phyloP scores from a whole-genome alignment of 64 coral and sea anemone species.

The Porites australiensis region DNA sequence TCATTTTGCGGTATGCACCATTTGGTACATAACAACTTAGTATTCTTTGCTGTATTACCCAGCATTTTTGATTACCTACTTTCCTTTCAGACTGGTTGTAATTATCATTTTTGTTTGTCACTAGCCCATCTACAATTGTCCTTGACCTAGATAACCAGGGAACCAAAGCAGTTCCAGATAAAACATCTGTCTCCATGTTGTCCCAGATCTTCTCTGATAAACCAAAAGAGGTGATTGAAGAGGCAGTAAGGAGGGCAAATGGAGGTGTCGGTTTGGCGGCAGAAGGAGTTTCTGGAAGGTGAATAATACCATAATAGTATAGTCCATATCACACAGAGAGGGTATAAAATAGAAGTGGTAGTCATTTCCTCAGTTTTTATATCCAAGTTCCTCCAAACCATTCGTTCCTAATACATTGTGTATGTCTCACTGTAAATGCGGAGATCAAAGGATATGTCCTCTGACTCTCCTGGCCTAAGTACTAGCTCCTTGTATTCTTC shows the following conservation, averaged over 20 bases:
- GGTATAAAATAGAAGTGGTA: too few species aligned
- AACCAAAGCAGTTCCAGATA: constrained; percentile 13
- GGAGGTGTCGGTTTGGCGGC: constrained; percentile 46
- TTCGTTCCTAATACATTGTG: not conserved
- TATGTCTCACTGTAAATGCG: constrained; percentile 18
- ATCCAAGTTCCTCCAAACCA: not conserved
- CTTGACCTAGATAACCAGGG: constrained; percentile 15
- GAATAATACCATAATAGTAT: not conserved
- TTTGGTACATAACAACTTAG: not conserved
- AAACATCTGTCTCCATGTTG: constrained; percentile 51
- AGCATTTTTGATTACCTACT: not conserved
- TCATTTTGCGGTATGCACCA: not conserved
- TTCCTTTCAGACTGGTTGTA: not conserved
- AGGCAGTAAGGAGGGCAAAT: constrained; percentile 43
- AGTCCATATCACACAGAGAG: too few species aligned
- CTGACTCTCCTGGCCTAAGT: constrained; percentile 4
- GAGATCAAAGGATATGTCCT: constrained; percentile 17
- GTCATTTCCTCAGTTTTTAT: not conserved
- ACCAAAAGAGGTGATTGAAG: constrained; percentile 29
- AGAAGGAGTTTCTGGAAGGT: constrained; percentile 42
- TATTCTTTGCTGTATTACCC: not conserved
- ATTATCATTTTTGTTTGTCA: constrained; percentile 13
- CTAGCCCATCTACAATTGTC: not conserved
- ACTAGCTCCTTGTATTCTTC: not conserved
- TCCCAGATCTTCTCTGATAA: constrained; percentile 35